Evolutionary conservation across 2,888 invertebrate genomes (phyloP).

Genomic region (Chrysolina oricalcia): DNA sequence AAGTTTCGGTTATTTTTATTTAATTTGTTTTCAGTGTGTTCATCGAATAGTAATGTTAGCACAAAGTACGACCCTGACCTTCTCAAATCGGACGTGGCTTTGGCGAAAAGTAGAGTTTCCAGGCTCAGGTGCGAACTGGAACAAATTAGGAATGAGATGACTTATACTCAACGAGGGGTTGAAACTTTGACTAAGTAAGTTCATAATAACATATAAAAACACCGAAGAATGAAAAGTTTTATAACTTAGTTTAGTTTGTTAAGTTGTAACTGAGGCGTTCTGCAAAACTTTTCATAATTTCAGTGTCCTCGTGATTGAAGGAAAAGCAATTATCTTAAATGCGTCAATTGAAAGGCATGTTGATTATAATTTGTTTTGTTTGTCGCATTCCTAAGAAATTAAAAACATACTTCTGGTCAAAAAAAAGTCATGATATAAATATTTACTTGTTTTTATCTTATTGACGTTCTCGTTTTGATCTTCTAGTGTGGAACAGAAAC

Average conservation of each 20-base stretch:
- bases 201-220: conserved; percentile 8
- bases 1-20: not conserved
- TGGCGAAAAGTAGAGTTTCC: conserved; percentile 91
- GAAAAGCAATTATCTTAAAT: not conserved
- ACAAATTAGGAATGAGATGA: conserved; percentile 93
- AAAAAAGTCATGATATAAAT: too few species aligned
- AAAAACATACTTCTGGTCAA: not conserved
- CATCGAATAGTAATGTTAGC: conserved; percentile 89
- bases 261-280: too few species aligned
- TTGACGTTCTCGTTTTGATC: conserved; percentile 33
- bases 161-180: conserved; percentile 92
- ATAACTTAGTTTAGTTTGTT: too few species aligned
- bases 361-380: not conserved
- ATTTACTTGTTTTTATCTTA: conserved; percentile 15
- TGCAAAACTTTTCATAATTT: too few species aligned
- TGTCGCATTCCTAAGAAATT: not conserved
- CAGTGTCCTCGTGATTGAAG: not conserved
- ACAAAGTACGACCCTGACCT: conserved; percentile 96
- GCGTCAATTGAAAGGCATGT: not conserved
- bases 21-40: conserved; percentile 80
- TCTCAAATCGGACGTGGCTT: conserved; percentile 91
- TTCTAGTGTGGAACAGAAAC: conserved; percentile 88
- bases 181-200: conserved; percentile 92
- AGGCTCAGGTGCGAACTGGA: conserved; percentile 91
- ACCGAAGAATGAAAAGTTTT: not conserved